Conservation (phyloP, 1,140 invertebrate genomes). For the Tigriopus japonicus region DNA sequence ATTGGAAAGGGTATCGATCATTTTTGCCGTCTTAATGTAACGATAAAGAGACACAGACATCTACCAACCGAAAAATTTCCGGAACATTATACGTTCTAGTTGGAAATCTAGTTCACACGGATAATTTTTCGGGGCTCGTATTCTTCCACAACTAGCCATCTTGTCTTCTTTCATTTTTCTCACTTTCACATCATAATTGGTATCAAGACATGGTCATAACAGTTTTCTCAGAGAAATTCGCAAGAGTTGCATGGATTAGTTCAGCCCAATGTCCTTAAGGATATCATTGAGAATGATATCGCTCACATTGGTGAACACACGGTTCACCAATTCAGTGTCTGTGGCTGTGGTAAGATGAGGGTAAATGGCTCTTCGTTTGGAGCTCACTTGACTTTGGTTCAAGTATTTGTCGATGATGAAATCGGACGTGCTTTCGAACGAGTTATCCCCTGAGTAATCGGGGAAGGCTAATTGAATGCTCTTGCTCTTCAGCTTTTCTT, state of each 20-base stretch:
- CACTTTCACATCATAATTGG: too few relatives aligned
- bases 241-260: neutral
- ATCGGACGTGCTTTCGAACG: neutral
- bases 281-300: neutral
- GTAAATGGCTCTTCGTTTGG: neutral
- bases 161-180: too few relatives aligned
- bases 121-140: too few relatives aligned
- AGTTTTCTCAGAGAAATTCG: too few relatives aligned
- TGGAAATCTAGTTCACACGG: too few relatives aligned
- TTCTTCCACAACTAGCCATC: too few relatives aligned
- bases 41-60: too few relatives aligned
- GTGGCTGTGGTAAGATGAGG: constrained; percentile 11
- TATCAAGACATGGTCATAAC: too few relatives aligned
- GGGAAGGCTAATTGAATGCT: constrained; percentile 37
- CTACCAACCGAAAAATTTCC: too few relatives aligned
- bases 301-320: neutral
- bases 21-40: too few relatives aligned
- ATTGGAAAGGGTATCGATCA: too few relatives aligned
- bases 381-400: neutral
- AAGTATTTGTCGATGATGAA: neutral
- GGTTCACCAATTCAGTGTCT: neutral
- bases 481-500: constrained; percentile 30
- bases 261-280: neutral
- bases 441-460: constrained; percentile 34
- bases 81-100: too few relatives aligned